These are phyloP conservation scores for Ashinkailepas kermadecensis DNA, from an alignment of 2,888 invertebrate genomes.

Conservation along the genomic window DNA sequence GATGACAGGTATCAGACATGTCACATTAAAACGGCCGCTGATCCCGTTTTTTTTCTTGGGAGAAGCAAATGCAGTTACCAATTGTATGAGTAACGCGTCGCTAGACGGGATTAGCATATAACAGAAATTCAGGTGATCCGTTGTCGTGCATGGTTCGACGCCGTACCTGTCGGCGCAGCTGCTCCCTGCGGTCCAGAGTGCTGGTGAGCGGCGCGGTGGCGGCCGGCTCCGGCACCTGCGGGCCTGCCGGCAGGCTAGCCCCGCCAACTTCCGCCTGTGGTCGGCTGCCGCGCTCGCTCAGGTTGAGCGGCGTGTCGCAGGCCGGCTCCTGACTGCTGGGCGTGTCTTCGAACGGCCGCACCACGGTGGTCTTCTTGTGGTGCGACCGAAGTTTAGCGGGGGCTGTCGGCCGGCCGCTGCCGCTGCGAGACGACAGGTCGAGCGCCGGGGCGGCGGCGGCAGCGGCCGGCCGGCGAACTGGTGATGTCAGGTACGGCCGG, in stretches of 20 bases:
- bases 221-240: neutral
- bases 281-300: neutral
- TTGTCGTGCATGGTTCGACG: too few relatives aligned
- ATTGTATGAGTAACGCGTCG: too few relatives aligned
- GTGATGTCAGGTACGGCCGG: slow-evolving; percentile 10
- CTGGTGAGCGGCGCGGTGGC: neutral
- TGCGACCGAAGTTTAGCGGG: neutral
- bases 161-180: neutral
- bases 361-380: slow-evolving; percentile 18
- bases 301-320: neutral
- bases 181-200: slow-evolving; percentile 3
- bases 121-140: too few relatives aligned
- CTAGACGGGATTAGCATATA: too few relatives aligned
- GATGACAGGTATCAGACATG: too few relatives aligned
- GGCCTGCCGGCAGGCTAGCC: neutral
- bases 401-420: neutral
- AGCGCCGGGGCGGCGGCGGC: neutral
- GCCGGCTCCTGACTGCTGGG: neutral
- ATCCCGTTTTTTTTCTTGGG: too few relatives aligned
- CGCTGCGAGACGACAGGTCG: neutral
- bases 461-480: neutral
- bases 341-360: slow-evolving; percentile 17
- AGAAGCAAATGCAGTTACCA: too few relatives aligned
- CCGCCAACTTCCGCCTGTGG: too few relatives aligned
- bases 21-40: too few relatives aligned